Percentiles rank a stretch among this genome's conserved stretches.
phyloP scores from a whole-genome alignment of 2,113 vertebrate species.

The Vulpes vulpes region DNA sequence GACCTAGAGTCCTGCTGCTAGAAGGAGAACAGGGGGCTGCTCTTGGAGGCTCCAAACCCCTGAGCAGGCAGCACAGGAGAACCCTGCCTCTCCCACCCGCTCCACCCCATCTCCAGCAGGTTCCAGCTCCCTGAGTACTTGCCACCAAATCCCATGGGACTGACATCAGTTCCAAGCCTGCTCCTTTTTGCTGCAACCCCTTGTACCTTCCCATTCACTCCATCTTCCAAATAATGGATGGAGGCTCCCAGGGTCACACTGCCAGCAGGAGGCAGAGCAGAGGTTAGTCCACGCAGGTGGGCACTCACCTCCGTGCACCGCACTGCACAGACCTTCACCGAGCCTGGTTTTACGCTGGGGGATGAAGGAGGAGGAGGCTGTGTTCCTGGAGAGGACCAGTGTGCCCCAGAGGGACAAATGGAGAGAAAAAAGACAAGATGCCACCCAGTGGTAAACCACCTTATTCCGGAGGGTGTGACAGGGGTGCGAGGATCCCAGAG shows the following conservation, averaged over 20 bases:
- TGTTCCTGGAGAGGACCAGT: not conserved
- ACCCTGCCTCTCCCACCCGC: not conserved
- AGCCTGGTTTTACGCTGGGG: not conserved
- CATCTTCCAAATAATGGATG: not conserved
- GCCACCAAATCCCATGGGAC: not conserved
- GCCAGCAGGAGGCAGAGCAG: not conserved
- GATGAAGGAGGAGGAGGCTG: not conserved
- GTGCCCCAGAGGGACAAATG: not conserved
- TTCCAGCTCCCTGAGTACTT: not conserved
- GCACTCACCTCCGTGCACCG: not conserved
- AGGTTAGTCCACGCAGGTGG: not conserved
- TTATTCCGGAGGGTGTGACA: not conserved
- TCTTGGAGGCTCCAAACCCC: no score
- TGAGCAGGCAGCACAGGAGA: no score
- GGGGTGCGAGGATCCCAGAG: no score
- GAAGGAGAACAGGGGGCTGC: no score
- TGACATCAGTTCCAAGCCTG: fast-evolving
- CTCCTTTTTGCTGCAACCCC: no score
- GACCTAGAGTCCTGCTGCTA: no score
- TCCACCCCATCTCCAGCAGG: not conserved
- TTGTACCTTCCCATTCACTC: not conserved
- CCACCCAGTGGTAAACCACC: not conserved
- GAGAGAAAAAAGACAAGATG: not conserved
- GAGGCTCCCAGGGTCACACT: not conserved
- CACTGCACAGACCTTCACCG: not conserved